phyloP scores from a whole-genome alignment of 2,888 invertebrate genomes.

The Caenorhabditis doughertyi region DNA sequence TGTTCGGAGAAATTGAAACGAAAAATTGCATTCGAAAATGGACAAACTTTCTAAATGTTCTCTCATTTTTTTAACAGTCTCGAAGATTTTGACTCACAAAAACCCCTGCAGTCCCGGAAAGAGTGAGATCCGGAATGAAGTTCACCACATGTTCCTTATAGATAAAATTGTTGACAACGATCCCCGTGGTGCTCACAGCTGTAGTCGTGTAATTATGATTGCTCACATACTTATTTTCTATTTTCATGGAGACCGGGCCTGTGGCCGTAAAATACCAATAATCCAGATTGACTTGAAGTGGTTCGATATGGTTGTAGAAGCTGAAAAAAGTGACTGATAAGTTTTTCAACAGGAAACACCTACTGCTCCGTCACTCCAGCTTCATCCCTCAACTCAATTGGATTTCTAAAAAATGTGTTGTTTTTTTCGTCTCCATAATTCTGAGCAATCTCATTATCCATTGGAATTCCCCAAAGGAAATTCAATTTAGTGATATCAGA shows the following conservation, averaged over 20 bases:
- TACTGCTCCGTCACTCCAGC: not conserved
- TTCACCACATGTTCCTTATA: not conserved
- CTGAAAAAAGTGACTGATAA: too few species aligned
- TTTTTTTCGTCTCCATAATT: too few species aligned
- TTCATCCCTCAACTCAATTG: not conserved
- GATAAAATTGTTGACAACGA: not conserved
- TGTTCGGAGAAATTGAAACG: too few species aligned
- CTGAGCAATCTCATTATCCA: not conserved
- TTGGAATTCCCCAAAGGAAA: slow-evolving; percentile 15
- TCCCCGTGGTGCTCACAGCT: not conserved
- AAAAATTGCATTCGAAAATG: too few species aligned
- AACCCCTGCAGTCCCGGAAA: too few species aligned
- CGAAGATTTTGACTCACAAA: too few species aligned
- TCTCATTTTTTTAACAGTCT: too few species aligned
- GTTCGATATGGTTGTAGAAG: slow-evolving; percentile 12
- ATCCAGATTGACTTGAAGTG: not conserved
- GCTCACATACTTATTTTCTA: slow-evolving; percentile 9
- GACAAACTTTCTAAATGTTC: too few species aligned
- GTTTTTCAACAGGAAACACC: too few species aligned
- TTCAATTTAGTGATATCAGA: not conserved
- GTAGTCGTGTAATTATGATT: slow-evolving; percentile 7
- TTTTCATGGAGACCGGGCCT: not conserved
- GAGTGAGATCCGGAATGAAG: slow-evolving; percentile 11
- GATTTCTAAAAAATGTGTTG: slow-evolving; percentile 21
- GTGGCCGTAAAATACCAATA: not conserved